Conservation (phyloP, 2,113 vertebrate genomes). For the Physeter macrocephalus region DNA sequence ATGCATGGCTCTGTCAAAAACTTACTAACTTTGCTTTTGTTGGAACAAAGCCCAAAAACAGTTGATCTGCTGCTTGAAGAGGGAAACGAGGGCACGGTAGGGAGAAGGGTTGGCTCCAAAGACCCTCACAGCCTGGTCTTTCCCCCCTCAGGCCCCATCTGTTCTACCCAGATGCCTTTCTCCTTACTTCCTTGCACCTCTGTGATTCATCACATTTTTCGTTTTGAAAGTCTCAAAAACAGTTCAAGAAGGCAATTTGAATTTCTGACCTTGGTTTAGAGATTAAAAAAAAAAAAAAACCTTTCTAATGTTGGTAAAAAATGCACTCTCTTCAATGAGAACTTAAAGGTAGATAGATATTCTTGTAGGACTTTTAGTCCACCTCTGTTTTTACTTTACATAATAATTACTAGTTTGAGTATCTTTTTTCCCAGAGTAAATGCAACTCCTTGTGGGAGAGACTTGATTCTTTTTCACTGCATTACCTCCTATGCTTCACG, state of each 20-base stretch:
- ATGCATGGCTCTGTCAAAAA: slow-evolving; percentile 13
- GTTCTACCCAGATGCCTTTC: slow-evolving; percentile 69
- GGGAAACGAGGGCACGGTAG: slow-evolving; percentile 64
- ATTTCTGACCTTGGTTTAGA: slow-evolving; percentile 23
- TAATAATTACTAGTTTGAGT: background rate
- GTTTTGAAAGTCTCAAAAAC: slow-evolving; percentile 45
- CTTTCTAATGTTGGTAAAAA: background rate
- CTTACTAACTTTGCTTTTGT: slow-evolving; percentile 42
- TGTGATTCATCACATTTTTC: slow-evolving; percentile 53
- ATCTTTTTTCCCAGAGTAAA: background rate
- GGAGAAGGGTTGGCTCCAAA: slow-evolving; percentile 58
- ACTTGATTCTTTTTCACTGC: background rate
- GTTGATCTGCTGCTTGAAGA: slow-evolving; percentile 48
- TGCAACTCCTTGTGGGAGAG: background rate
- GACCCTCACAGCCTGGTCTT: slow-evolving; percentile 49
- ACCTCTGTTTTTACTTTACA: background rate
- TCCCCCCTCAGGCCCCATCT: slow-evolving; percentile 58
- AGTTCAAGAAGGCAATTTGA: slow-evolving; percentile 48
- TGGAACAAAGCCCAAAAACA: slow-evolving; percentile 56
- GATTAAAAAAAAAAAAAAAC: background rate
- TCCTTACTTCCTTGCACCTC: slow-evolving; percentile 51
- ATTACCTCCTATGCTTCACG: background rate
- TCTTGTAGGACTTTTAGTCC: background rate
- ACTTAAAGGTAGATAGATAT: slow-evolving; percentile 6
- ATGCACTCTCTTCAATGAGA: background rate